Evolutionary conservation across 2,113 vertebrate species (phyloP), one percentile per base, ranked within the genome.

Genomic region (Herpetotheres cachinnans): DNA sequence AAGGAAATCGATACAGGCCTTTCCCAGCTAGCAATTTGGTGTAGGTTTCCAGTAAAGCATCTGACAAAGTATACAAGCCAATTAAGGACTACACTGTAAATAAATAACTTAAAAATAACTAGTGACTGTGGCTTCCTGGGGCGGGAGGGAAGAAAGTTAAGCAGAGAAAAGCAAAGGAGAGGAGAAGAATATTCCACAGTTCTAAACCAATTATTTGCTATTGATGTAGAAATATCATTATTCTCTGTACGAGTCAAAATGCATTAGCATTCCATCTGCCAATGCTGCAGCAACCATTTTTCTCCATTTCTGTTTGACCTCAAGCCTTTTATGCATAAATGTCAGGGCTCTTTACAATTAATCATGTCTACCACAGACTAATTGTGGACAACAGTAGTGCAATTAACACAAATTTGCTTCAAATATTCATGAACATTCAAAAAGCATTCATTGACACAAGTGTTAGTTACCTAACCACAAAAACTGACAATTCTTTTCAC

Each of bases 301-400:
- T 97, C 97, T 97, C 97, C 96, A 94, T 98, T 98, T 98, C 98
- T 98, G 96, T 98, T 93, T 98, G 98, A 98, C 98, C 98, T 96
- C 97, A 82, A 98, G 98, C 97, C 86, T 97, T 98, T 98, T 98
- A 97, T 96, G 97, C 97, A 98, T 97, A 98, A 98, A 98, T 97
- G 98, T 98, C 98, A 98, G 91, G 95, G 94, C 96, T 98, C 96
- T 97, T 98, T 98, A 98, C 97, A 98, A 98, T 98, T 98, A 98
- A 98, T 98, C 98, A 97, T 97, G 97, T 97, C 98, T 97, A 94
- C 96, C 94, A 84, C 96, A 97, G 97, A 98, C 98, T 98, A 98
- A 98, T 98, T 98, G 97, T 98, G 96, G 97, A 98, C 98, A 98
- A 98, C 96, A 97, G 95, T 94, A 95, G 93, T 94, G 97, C 97